Evolutionary conservation across 2,888 invertebrate genomes (phyloP).

Genomic region (Napeogenes inachia): DNA sequence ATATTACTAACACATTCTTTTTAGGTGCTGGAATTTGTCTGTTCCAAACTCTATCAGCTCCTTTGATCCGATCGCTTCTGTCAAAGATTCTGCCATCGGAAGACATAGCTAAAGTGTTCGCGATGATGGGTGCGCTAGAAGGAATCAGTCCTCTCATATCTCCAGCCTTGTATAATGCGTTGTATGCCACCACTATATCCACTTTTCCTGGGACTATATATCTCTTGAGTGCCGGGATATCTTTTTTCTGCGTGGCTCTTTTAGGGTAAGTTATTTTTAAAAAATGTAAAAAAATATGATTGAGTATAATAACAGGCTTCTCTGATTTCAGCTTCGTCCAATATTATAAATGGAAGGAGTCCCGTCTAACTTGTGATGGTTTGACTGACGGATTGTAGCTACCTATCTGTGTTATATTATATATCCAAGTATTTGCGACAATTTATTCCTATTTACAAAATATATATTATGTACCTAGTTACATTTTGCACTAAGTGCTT

Average conservation of each 20-base stretch:
- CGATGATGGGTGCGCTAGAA: conserved; percentile 82
- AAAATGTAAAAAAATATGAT: not conserved
- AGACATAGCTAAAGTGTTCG: conserved; percentile 83
- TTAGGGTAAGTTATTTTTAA: conserved; percentile 66
- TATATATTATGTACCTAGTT: no score
- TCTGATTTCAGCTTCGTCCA: conserved; percentile 55
- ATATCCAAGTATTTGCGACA: not conserved
- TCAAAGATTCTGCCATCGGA: conserved; percentile 78
- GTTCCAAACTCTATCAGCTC: conserved; percentile 74
- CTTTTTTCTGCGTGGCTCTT: conserved; percentile 59
- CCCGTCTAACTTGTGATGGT: conserved; percentile 38
- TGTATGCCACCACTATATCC: conserved; percentile 78
- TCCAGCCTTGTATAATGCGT: conserved; percentile 79
- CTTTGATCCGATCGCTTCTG: conserved; percentile 78
- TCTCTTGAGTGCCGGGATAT: conserved; percentile 72
- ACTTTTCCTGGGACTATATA: conserved; percentile 79
- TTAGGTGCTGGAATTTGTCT: conserved; percentile 66
- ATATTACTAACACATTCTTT: conserved; percentile 23
- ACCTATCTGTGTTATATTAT: not conserved
- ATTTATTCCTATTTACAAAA: not conserved
- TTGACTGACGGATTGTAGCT: conserved; percentile 29
- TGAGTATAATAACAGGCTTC: no score
- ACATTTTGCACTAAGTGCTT: no score
- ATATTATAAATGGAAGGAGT: conserved; percentile 48
- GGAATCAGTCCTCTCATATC: conserved; percentile 79